Evolutionary conservation across 2,113 vertebrate species (phyloP).

Genomic region (Actinemys pallida): DNA sequence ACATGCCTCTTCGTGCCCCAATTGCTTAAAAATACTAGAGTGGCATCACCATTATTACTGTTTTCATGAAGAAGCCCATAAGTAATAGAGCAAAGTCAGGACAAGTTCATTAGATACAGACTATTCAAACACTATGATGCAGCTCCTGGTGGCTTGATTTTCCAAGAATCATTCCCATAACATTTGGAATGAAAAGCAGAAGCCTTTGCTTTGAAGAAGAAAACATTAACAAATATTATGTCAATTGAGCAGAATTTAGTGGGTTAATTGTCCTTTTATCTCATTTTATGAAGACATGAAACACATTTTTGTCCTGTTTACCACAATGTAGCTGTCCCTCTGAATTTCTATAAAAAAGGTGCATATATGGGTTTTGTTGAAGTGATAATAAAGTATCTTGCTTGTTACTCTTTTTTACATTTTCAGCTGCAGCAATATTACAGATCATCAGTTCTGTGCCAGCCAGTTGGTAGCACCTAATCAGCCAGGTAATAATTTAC

Average conservation of each 20-base stretch:
- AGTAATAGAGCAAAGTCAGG: background rate
- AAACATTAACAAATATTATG: background rate
- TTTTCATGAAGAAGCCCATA: background rate
- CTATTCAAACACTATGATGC: background rate
- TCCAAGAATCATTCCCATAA: background rate
- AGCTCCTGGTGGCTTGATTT: background rate
- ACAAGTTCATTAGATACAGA: background rate
- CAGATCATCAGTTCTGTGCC: conserved; percentile 9
- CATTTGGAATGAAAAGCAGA: background rate
- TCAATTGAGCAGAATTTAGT: background rate
- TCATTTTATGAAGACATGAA: background rate
- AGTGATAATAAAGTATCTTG: background rate
- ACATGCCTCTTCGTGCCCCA: background rate
- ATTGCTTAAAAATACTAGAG: background rate
- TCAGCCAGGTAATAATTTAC: conserved; percentile 46
- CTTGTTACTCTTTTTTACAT: background rate
- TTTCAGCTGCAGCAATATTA: conserved; percentile 17
- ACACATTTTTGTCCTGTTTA: background rate
- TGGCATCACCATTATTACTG: background rate
- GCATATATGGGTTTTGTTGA: background rate
- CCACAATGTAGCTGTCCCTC: background rate
- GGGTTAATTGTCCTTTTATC: background rate
- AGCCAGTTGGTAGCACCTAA: conserved; percentile 4
- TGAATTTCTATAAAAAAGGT: background rate
- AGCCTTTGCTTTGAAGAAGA: background rate